Evolutionary conservation across 2,888 invertebrate genomes (phyloP).

Genomic region (Brachynemurus nebulosus): DNA sequence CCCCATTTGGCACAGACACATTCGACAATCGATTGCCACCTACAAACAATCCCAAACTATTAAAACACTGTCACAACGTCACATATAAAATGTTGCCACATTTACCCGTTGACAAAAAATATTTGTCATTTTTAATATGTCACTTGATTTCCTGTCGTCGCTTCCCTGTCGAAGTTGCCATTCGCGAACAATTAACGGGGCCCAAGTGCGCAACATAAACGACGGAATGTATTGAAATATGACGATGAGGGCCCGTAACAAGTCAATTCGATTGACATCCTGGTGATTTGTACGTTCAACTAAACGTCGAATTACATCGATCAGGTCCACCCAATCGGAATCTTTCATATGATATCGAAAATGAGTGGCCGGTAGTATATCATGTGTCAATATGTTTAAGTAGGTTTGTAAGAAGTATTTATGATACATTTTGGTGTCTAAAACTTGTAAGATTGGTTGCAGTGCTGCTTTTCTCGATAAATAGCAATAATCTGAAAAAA

Average conservation of each 20-base stretch:
- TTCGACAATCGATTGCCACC: neutral
- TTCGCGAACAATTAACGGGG: neutral
- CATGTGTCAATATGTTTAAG: neutral
- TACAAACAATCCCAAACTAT: neutral
- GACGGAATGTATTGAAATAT: neutral
- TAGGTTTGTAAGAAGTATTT: neutral
- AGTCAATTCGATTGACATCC: neutral
- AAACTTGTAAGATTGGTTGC: neutral
- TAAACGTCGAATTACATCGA: too few relatives aligned
- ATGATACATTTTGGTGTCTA: neutral
- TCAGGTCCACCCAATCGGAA: neutral
- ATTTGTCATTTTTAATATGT: neutral
- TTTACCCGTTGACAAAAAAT: neutral
- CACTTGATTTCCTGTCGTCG: neutral
- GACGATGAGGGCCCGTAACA: neutral
- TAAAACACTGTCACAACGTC: neutral
- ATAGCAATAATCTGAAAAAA: neutral
- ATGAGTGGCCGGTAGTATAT: neutral
- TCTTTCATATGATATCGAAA: neutral
- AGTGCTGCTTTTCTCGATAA: neutral
- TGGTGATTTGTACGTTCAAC: neutral
- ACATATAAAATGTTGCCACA: neutral
- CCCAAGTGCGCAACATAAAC: neutral
- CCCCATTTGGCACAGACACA: neutral
- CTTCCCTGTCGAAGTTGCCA: neutral